Evolutionary conservation across 2,113 vertebrate species (phyloP).

Genomic region (Atherinomorus stipes): DNA sequence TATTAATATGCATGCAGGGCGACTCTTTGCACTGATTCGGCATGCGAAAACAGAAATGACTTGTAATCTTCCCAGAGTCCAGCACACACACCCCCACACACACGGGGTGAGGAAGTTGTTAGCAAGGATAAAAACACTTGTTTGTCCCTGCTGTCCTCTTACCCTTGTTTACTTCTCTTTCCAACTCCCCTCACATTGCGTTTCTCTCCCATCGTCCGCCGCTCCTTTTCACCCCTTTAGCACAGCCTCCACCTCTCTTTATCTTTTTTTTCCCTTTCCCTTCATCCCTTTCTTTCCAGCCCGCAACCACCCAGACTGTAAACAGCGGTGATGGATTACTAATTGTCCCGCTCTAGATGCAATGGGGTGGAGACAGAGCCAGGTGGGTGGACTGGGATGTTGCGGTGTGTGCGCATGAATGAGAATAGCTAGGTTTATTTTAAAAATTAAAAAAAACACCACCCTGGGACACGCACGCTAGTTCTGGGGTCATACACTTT

Average conservation of each 20-base stretch:
- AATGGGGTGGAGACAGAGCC: slow-evolving; percentile 58
- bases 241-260: slow-evolving; percentile 4
- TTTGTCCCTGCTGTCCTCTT: slow-evolving; percentile 46
- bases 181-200: slow-evolving; percentile 18
- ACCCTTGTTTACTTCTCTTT: slow-evolving; percentile 53
- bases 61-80: slow-evolving; percentile 15
- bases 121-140: slow-evolving; percentile 19
- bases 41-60: slow-evolving; percentile 22
- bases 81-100: background rate
- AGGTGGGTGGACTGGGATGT: slow-evolving; percentile 43
- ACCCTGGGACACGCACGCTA: background rate
- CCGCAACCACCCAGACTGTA: slow-evolving; percentile 65
- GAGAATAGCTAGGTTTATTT: slow-evolving; percentile 14
- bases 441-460: background rate
- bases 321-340: slow-evolving; percentile 73
- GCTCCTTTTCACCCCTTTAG: slow-evolving; percentile 6
- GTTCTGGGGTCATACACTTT: slow-evolving; percentile 5
- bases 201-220: background rate
- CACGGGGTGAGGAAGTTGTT: slow-evolving; percentile 33
- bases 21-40: slow-evolving; percentile 35
- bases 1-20: slow-evolving; percentile 45
- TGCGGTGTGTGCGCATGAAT: slow-evolving; percentile 1
- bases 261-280: background rate
- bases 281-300: slow-evolving; percentile 29
- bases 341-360: slow-evolving; percentile 70